A percentile compares a stretch with the other conserved stretches of the same genome.
phyloP scores from a whole-genome alignment of 2,797 vertebrate species.

The Mormyrus hasselquistii region DNA sequence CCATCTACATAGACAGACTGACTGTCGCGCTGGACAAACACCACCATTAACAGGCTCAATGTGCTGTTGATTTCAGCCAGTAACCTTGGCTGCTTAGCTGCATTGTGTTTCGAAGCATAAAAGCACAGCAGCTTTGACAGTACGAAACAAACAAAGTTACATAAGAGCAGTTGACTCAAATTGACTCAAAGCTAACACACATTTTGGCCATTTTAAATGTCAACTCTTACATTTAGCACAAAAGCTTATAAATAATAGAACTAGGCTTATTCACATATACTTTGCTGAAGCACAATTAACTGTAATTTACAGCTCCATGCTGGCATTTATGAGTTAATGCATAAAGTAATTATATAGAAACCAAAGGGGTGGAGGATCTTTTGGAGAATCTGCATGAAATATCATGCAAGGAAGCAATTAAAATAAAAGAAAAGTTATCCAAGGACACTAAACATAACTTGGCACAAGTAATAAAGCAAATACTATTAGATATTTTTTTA shows the following conservation, averaged over 20 bases:
- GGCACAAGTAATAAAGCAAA: neutral
- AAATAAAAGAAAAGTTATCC: constrained; percentile 18
- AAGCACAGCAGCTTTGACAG: neutral
- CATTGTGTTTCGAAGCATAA: neutral
- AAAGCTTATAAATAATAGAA: constrained; percentile 5
- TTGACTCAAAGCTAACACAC: constrained; percentile 3
- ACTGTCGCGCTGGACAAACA: neutral
- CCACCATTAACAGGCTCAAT: neutral
- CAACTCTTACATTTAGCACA: neutral
- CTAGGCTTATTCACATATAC: neutral
- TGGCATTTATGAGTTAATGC: constrained; percentile 22
- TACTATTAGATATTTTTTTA: neutral
- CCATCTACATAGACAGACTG: neutral
- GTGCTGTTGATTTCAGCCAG: neutral
- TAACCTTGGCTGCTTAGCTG: neutral
- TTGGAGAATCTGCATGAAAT: neutral
- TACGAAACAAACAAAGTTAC: neutral
- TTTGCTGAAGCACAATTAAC: constrained; percentile 17
- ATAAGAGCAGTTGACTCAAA: constrained; percentile 15
- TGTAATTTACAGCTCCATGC: constrained; percentile 1
- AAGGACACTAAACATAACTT: neutral
- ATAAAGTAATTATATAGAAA: constrained; percentile 13
- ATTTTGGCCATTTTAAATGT: constrained; percentile 9
- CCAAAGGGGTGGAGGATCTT: neutral
- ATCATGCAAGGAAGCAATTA: constrained; percentile 13